Base-by-base conservation (phyloP, 2,797 vertebrate genomes). In the Myotis findleyi region DNA sequence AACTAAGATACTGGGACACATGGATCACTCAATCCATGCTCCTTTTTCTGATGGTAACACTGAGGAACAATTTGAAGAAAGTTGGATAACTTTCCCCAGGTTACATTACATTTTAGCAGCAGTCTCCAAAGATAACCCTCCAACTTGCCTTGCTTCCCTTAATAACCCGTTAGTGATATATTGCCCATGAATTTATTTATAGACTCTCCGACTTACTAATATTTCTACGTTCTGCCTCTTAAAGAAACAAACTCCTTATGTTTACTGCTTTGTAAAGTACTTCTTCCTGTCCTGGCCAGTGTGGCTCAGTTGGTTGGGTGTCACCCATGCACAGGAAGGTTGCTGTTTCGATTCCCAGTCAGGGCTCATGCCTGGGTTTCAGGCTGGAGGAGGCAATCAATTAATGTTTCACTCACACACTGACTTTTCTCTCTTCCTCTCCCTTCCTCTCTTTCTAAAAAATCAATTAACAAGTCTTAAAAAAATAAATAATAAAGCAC, bases 1-100 rank as follows among this genome's bases (percentile, higher is more conserved):
- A 91, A 53, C 4, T 71, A 47, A 18, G 27, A n/a, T 6, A 49
- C 25, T 10, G 47, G 41, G 53, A 25, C 25, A 7, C 36, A 25
- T 4, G 41, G n/a, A 23, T 17, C 8, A 0, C 4, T 87, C 17
- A 57, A n/a, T 4, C 18, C n/a, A 17, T 8, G 33, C 55, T 68
- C 49, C 38, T 83, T 27, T 93, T 90, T 80, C 80, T 73, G 62
- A 82, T 3, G 13, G 49, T 59, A 76, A 73, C 17, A 20, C 13
- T 0, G 2, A 38, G 13, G 25, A 59, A 68, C n/a, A 36, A 17
- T 66, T 85, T 85, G 33, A 62, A 80, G 68, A 73, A 91, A 95
- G 47, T 49, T 96, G 64, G 21, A 88, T 66, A 93, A 49, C 47
- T 88, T 91, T 55, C 59, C 30, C 49, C 57, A 53, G n/a, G 11